These are phyloP conservation scores for Vidua macroura DNA, from an alignment of 2,113 vertebrate genomes.

Conservation along the genomic window DNA sequence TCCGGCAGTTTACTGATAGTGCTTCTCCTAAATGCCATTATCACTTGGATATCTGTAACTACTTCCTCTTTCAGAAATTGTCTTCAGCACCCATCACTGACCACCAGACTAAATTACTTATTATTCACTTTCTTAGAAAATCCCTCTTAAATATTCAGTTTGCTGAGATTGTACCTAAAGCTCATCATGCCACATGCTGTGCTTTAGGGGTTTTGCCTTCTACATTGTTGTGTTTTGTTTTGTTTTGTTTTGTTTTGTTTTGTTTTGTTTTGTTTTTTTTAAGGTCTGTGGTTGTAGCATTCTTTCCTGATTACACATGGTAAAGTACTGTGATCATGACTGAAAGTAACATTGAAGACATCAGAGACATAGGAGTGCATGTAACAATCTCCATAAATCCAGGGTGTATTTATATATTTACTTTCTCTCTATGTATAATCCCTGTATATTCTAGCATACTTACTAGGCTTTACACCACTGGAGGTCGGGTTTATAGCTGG, in stretches of 20 bases:
- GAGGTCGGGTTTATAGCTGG: not conserved
- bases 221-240: not conserved
- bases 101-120: not conserved
- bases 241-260: not conserved
- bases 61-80: not conserved
- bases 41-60: not conserved
- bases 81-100: not conserved
- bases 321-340: not conserved
- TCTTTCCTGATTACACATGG: not conserved
- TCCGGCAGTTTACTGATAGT: slow-evolving; percentile 19
- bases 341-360: not conserved
- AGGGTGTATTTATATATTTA: not conserved
- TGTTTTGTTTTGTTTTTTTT: no score
- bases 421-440: not conserved
- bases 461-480: not conserved
- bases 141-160: not conserved
- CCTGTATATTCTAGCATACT: not conserved
- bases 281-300: not conserved
- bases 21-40: not conserved
- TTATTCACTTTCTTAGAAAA: not conserved
- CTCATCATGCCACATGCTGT: not conserved
- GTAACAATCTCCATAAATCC: not conserved
- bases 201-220: not conserved
- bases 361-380: not conserved
- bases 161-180: not conserved